Base-by-base conservation (phyloP, 2,113 vertebrate genomes). In the Channa argus region DNA sequence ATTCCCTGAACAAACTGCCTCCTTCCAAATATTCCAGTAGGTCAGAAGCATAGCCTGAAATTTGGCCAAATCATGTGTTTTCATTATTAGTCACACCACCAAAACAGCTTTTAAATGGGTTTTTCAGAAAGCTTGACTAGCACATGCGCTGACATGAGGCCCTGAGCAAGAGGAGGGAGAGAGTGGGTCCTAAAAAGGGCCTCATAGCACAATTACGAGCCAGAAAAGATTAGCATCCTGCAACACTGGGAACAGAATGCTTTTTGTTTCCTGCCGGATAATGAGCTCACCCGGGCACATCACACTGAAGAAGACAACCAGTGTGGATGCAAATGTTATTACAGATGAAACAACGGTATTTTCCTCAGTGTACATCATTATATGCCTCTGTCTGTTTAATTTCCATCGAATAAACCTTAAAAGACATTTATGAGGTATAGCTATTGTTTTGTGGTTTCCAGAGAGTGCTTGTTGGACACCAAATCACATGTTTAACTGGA, bases 181-280 rank as follows among this genome's bases (percentile, higher is more conserved):
- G 56, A 85, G 15, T 36, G 55, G 78, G 55, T 64, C 76, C 62
- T 77, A 80, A 68, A 83, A 24, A 84, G 77, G 80, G 88, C 82
- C 87, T 84, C 84, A 84, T 79, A 86, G 81, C 76, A 77, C 87
- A 92, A 88, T 83, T 88, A 92, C 92, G 91, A 93, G 93, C 92
- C 94, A 94, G 88, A 93, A 94, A 89, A 93, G 92, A 94, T 95
- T 94, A 95, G 82, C 47, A 79, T 94, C 90, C 90, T 65, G 86
- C 89, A 71, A 86, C 70, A 71, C 73, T 61, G 82, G 60, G 86
- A 93, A 94, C 94, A 95, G 86, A 93, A 91, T 89, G 85, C 86
- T 90, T 92, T 94, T 94, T 94, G 93, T 94, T 92, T 91, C 76
- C 77, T 77, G 67, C 72, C n/a, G 79, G 76, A 83, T 93, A 93